A percentile compares a stretch with the other conserved stretches of the same genome.
Evolutionary conservation across 2,113 vertebrate species (phyloP).

Genomic region (Bostrychus sinensis): DNA sequence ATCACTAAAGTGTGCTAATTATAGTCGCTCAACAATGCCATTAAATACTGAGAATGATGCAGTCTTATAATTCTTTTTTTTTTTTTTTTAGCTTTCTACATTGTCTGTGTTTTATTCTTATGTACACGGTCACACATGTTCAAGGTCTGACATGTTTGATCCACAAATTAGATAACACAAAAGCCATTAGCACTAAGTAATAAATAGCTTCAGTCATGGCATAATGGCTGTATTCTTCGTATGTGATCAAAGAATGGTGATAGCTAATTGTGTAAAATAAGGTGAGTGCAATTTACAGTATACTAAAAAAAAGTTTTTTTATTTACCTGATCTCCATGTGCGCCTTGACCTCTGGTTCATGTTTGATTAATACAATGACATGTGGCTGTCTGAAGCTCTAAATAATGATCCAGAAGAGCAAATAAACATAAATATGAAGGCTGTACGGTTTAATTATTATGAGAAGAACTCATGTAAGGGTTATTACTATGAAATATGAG

Average conservation of each 20-base stretch:
- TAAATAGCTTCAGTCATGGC: neutral
- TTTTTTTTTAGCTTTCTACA: neutral
- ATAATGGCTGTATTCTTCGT: neutral
- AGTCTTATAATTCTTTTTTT: neutral
- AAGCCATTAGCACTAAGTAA: neutral
- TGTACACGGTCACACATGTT: too few relatives aligned
- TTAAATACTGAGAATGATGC: neutral
- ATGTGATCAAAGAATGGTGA: neutral
- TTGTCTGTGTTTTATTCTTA: too few relatives aligned
- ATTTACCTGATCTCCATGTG: slow-evolving; percentile 12
- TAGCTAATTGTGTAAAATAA: neutral
- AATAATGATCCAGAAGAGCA: slow-evolving; percentile 38
- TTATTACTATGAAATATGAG: slow-evolving; percentile 51
- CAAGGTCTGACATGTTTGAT: too few relatives aligned
- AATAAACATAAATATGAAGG: slow-evolving; percentile 22
- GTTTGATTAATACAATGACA: slow-evolving; percentile 30
- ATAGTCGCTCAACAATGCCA: neutral
- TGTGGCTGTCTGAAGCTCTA: slow-evolving; percentile 23
- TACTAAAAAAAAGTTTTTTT: slow-evolving; percentile 7
- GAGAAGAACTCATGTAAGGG: slow-evolving; percentile 25
- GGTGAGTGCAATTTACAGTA: neutral
- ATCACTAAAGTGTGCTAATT: neutral
- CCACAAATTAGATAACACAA: neutral
- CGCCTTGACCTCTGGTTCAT: slow-evolving; percentile 2
- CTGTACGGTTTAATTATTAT: slow-evolving; percentile 56